Evolutionary conservation across 92 coral and sea anemone genomes (phyloP).

Genomic region (Parazoanthus swiftii): DNA sequence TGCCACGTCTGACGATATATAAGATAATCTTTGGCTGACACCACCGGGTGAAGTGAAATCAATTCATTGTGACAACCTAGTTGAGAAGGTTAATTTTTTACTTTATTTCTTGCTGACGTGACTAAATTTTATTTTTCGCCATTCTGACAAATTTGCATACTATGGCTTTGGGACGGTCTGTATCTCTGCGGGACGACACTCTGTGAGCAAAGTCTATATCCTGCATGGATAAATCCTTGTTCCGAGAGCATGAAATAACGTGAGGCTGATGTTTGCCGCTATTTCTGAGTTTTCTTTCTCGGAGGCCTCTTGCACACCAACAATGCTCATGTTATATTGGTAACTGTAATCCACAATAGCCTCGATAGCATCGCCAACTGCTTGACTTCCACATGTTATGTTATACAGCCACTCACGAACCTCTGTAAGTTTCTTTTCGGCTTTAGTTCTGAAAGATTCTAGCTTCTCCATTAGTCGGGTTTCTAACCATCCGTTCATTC

Average conservation of each 20-base stretch:
- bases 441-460: background rate
- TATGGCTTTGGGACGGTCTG: slow-evolving; percentile 5
- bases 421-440: background rate
- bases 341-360: background rate
- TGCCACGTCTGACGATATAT: no score
- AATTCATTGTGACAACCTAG: slow-evolving; percentile 31
- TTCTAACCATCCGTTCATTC: no score
- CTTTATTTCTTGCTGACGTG: slow-evolving; percentile 40
- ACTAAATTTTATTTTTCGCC: slow-evolving; percentile 41
- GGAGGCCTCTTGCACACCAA: background rate
- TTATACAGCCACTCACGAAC: background rate
- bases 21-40: no score
- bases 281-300: background rate
- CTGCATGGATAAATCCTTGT: background rate
- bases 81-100: slow-evolving; percentile 23
- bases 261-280: background rate
- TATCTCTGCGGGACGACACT: background rate
- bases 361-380: background rate
- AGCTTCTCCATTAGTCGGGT: no score
- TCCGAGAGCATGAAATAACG: background rate
- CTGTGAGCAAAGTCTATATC: background rate
- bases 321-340: background rate
- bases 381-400: background rate
- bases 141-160: slow-evolving; percentile 40
- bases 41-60: background rate